Evolutionary conservation across 2,888 invertebrate species (phyloP).

Genomic region (Halocaridina rubra): DNA sequence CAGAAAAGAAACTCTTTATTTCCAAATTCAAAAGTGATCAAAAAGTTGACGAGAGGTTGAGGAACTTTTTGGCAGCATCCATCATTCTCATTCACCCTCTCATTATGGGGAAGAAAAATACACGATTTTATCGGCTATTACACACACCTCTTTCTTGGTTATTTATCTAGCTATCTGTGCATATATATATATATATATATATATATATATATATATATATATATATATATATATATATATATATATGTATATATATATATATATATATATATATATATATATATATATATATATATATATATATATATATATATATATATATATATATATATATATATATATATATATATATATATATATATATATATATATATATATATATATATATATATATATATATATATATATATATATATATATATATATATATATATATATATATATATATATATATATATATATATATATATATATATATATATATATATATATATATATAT

Average conservation of each 20-base stretch:
- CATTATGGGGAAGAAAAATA: too few relatives aligned
- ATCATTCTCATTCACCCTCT: too few relatives aligned
- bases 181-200: background rate
- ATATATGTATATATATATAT: background rate
- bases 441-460: background rate
- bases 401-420: background rate
- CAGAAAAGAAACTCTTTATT: too few relatives aligned
- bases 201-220: background rate
- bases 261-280: background rate
- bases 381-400: background rate
- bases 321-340: background rate
- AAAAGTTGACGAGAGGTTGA: too few relatives aligned
- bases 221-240: background rate
- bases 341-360: background rate
- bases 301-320: background rate
- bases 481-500: background rate
- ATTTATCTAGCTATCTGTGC: background rate
- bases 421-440: background rate
- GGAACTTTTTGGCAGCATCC: too few relatives aligned
- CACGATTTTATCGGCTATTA: too few relatives aligned
- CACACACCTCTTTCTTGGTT: too few relatives aligned
- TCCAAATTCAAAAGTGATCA: too few relatives aligned
- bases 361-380: background rate
- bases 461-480: background rate
- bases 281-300: background rate